Conservation (phyloP, 2,113 vertebrate species). For the Lipotes vexillifer region DNA sequence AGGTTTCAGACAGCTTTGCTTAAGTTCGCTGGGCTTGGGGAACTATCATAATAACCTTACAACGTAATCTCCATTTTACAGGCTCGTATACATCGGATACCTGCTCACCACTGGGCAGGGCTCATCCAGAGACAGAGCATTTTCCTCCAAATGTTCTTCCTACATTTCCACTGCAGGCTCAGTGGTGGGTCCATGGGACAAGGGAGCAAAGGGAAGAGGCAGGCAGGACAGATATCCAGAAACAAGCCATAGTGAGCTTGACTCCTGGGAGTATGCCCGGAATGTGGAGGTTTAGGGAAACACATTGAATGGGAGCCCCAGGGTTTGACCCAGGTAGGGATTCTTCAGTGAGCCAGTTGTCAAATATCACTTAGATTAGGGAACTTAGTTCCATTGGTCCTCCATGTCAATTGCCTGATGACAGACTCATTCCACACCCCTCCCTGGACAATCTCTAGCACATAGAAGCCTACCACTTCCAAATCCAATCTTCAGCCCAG, state of each 20-base stretch:
- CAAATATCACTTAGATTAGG: neutral
- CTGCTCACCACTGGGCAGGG: neutral
- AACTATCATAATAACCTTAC: neutral
- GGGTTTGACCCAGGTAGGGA: rapidly evolving
- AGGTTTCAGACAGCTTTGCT: neutral
- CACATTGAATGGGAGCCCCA: neutral
- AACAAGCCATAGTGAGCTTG: neutral
- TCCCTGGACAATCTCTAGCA: neutral
- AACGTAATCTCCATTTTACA: neutral
- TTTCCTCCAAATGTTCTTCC: neutral
- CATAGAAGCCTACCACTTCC: too few species aligned
- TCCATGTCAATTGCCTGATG: neutral
- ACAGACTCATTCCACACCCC: too few species aligned
- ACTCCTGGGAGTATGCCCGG: neutral
- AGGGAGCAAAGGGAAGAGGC: neutral
- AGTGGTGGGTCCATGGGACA: rapidly evolving
- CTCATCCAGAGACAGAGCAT: neutral
- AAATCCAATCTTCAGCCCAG: neutral
- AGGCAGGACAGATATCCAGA: neutral
- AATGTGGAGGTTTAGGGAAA: neutral
- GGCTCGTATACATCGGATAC: neutral
- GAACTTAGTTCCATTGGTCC: neutral
- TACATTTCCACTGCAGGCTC: neutral
- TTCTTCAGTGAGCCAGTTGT: too few species aligned
- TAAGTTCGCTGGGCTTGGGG: neutral